A percentile compares a stretch with the other conserved stretches of the same genome.
Evolutionary conservation across 2,113 vertebrate genomes (phyloP).

Genomic region (Hemichromis elongatus): DNA sequence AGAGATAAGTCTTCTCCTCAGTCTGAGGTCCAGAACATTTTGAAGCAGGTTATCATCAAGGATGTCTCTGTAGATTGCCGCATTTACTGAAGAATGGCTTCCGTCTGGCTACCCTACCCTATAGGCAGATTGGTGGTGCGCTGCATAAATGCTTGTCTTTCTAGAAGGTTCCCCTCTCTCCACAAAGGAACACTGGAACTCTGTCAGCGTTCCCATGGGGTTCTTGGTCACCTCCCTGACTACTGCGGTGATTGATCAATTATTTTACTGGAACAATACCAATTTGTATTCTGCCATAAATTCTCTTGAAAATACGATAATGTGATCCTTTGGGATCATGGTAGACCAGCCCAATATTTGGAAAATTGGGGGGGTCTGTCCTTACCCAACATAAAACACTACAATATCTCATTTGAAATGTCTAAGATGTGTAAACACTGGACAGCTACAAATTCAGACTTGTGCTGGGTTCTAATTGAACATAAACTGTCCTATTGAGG

Average conservation of each 20-base stretch:
- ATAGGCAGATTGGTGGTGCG: neutral
- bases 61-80: neutral
- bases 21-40: neutral
- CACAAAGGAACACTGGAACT: neutral
- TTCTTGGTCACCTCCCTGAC: too few species aligned
- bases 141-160: neutral
- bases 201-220: too few species aligned
- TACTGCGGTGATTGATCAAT: neutral
- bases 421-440: neutral
- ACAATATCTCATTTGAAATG: neutral
- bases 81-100: neutral
- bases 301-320: neutral
- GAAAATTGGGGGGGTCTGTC: neutral
- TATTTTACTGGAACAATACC: neutral
- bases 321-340: neutral
- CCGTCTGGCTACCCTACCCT: neutral
- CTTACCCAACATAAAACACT: neutral
- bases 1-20: neutral
- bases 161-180: neutral
- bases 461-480: neutral
- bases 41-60: neutral
- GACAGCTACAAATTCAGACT: neutral
- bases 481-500: neutral
- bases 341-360: neutral
- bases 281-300: neutral